Percentiles rank a stretch among this genome's conserved stretches.
phyloP scores from a whole-genome alignment of 2,113 vertebrate genomes.

The Silurus meridionalis region DNA sequence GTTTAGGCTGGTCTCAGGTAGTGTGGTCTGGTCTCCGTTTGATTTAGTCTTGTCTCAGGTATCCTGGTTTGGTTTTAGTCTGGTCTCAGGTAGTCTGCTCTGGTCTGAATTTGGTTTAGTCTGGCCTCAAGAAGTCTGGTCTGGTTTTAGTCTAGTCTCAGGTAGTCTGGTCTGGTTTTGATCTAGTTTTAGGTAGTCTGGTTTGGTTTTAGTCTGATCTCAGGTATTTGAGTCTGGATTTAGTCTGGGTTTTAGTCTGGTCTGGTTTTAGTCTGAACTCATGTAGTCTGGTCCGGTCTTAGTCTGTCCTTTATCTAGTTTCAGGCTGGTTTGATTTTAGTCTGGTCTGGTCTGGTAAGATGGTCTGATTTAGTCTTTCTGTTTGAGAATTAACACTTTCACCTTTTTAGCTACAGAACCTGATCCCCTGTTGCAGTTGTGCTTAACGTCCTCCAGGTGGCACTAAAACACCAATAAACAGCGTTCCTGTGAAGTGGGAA shows the following conservation, averaged over 20 bases:
- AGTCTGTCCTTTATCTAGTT: too few relatives aligned
- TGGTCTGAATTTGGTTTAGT: too few relatives aligned
- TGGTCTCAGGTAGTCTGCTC: too few relatives aligned
- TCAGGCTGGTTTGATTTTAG: too few relatives aligned
- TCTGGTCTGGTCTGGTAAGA: neutral
- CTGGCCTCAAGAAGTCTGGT: neutral
- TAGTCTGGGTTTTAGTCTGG: neutral
- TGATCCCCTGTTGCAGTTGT: neutral
- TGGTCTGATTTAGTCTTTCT: neutral
- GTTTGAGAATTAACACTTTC: neutral
- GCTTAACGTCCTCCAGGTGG: neutral
- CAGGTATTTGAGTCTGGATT: too few relatives aligned
- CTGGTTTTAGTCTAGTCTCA: neutral
- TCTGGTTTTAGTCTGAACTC: neutral
- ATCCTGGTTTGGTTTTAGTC: too few relatives aligned
- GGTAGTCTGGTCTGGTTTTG: too few relatives aligned
- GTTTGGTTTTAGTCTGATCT: too few relatives aligned
- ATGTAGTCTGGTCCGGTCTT: too few relatives aligned
- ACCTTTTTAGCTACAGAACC: neutral
- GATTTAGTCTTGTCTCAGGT: rapidly evolving
- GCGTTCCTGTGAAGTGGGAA: neutral
- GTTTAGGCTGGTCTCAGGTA: neutral
- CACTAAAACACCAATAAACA: neutral
- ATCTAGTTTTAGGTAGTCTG: too few relatives aligned
- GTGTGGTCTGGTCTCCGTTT: too few relatives aligned